Conservation (phyloP, 2,113 vertebrate species). For the Pholis gunnellus region DNA sequence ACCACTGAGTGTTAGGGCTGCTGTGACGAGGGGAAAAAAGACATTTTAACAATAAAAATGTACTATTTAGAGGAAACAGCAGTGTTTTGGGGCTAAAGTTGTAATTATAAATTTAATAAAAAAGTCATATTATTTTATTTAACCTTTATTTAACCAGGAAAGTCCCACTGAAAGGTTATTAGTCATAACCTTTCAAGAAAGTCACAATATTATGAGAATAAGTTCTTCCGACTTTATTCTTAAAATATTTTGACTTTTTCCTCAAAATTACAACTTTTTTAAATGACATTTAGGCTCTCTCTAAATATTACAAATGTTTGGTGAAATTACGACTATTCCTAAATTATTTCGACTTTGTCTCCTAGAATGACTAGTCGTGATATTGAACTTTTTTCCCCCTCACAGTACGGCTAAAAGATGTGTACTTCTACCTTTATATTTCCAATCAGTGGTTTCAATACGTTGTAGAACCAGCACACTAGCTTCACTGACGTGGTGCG, state of each 20-base stretch:
- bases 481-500: neutral
- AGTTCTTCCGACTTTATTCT: neutral
- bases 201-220: neutral
- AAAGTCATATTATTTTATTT: neutral
- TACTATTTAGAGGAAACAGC: neutral
- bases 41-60: neutral
- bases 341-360: neutral
- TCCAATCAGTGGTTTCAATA: neutral
- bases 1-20: neutral
- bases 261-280: neutral
- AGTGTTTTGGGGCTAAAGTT: neutral
- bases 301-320: neutral
- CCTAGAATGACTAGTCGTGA: neutral
- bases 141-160: too few relatives aligned
- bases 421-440: neutral
- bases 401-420: neutral
- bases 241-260: neutral
- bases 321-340: neutral
- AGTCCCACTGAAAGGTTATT: too few relatives aligned
- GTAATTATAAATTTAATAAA: neutral
- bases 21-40: neutral
- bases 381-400: too few relatives aligned
- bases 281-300: neutral
- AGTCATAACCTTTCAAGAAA: neutral
- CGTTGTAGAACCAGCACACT: neutral